Conservation (phyloP, 1,140 invertebrate genomes). For the Meloidogyne hapla region DNA sequence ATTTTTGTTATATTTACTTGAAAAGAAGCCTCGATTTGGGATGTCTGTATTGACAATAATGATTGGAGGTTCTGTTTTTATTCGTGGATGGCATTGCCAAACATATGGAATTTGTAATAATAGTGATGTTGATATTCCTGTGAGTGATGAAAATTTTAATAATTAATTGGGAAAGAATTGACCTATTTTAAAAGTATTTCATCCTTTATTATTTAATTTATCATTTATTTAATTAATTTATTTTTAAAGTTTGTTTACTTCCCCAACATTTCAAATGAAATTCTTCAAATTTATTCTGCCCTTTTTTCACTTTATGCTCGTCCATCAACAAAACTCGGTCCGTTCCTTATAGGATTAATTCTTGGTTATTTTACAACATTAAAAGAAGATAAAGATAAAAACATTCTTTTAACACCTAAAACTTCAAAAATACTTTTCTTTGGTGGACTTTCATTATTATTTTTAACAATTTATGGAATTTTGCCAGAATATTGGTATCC, state of each 20-base stretch:
- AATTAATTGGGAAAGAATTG: background rate
- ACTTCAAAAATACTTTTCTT: conserved; percentile 26
- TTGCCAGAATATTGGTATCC: conserved; percentile 63
- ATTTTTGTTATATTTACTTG: conserved; percentile 51
- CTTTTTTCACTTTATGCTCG: conserved; percentile 61
- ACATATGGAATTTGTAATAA: conserved; percentile 60
- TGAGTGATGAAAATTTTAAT: conserved; percentile 21
- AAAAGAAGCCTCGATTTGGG: conserved; percentile 32
- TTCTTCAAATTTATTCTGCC: conserved; percentile 40
- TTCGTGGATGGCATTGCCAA: conserved; percentile 55
- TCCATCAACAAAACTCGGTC: conserved; percentile 58
- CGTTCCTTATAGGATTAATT: conserved; percentile 58
- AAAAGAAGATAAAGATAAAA: conserved; percentile 11
- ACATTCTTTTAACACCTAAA: background rate
- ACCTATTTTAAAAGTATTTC: no score
- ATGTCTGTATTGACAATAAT: conserved; percentile 32
- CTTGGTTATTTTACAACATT: conserved; percentile 44
- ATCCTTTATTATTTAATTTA: background rate
- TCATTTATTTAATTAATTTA: background rate
- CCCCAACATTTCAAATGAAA: conserved; percentile 33
- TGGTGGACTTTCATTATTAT: conserved; percentile 22
- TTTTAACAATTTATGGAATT: conserved; percentile 56
- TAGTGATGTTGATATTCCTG: conserved; percentile 60
- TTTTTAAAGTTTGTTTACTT: conserved; percentile 57
- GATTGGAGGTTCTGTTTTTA: conserved; percentile 40